Conservation (phyloP, 2,113 vertebrate species). For the Engraulis encrasicolus region DNA sequence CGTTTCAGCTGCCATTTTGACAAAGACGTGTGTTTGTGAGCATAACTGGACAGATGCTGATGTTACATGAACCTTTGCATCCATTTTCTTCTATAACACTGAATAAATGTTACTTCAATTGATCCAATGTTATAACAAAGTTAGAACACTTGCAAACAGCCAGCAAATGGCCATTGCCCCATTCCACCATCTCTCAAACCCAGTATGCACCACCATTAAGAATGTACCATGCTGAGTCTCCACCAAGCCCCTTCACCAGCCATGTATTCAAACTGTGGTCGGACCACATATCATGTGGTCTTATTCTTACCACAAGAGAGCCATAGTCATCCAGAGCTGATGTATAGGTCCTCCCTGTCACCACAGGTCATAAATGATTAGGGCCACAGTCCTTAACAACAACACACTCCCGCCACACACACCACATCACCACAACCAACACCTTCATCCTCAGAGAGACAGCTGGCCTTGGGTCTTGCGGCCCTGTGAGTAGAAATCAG, state of each 20-base stretch:
- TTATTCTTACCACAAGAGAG: conserved; percentile 54
- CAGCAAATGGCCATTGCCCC: too few species aligned
- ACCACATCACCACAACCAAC: too few species aligned
- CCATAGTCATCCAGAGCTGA: conserved; percentile 48
- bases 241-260: conserved; percentile 12
- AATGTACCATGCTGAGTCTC: conserved; percentile 30
- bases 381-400: conserved; percentile 10
- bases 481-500: neutral
- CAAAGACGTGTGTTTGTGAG: too few species aligned
- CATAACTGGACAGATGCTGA: too few species aligned
- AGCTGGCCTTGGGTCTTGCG: neutral
- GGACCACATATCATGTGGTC: conserved; percentile 55
- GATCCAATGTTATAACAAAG: too few species aligned
- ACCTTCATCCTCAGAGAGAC: neutral
- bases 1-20: too few species aligned
- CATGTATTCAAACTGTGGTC: conserved; percentile 52
- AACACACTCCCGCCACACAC: too few species aligned
- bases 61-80: too few species aligned
- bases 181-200: conserved; percentile 16
- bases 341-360: conserved; percentile 54
- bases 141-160: too few species aligned
- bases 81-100: too few species aligned
- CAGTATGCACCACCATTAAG: conserved; percentile 37
- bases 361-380: conserved; percentile 50
- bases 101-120: too few species aligned